These are phyloP conservation scores for Squalus acanthias DNA, from an alignment of 2,797 vertebrate genomes.

Conservation along the genomic window DNA sequence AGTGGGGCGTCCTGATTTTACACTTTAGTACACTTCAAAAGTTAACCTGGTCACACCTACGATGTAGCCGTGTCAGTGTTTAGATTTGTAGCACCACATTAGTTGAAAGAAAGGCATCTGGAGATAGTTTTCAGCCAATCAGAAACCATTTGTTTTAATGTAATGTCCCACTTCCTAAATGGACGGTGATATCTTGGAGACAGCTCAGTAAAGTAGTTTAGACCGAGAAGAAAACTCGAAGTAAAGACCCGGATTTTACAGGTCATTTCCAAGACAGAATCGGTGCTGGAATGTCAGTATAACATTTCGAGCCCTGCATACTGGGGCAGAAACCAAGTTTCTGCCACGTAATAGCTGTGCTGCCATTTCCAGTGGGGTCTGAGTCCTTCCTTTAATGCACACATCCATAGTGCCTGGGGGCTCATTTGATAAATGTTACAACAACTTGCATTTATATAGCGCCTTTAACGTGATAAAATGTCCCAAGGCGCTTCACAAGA, in stretches of 20 bases:
- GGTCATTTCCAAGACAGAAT: background rate
- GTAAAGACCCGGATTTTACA: background rate
- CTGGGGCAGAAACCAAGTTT: background rate
- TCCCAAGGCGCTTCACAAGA: background rate
- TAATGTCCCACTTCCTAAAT: background rate
- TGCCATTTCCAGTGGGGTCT: background rate
- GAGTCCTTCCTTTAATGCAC: background rate
- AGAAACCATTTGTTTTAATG: background rate
- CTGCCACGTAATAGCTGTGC: background rate
- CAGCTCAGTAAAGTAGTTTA: background rate
- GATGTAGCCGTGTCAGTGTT: background rate
- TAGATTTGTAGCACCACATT: background rate
- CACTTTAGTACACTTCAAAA: background rate
- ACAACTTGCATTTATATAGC: background rate
- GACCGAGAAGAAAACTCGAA: background rate
- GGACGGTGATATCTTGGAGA: background rate
- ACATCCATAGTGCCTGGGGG: background rate
- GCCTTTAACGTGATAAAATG: background rate
- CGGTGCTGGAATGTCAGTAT: background rate
- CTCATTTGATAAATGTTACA: background rate
- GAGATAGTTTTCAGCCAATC: background rate
- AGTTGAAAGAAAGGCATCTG: background rate
- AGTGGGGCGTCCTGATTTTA: background rate
- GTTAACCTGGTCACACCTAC: background rate
- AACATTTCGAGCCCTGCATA: background rate